phyloP scores from a whole-genome alignment of 2,797 vertebrate genomes.

The Balearica regulorum region DNA sequence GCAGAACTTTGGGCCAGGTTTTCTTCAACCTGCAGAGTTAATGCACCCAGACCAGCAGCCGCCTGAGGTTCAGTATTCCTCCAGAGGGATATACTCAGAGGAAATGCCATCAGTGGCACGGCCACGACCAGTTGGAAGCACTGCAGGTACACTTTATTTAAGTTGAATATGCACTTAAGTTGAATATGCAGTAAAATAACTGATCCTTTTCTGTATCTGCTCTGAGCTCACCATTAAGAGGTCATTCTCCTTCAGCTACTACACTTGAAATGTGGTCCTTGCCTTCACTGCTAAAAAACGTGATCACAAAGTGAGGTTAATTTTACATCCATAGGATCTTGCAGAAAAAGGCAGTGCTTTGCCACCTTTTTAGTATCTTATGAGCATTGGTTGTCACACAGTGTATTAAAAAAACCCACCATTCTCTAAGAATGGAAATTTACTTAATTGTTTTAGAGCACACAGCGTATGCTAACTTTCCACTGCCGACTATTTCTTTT shows the following conservation, averaged over 20 bases:
- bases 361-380: background rate
- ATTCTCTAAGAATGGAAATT: background rate
- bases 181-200: background rate
- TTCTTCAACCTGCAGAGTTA: constrained; percentile 79
- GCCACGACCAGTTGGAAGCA: constrained; percentile 91
- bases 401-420: accelerated
- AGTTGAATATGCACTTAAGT: background rate
- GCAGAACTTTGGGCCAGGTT: constrained; percentile 80
- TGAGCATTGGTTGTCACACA: background rate
- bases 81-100: constrained; percentile 83
- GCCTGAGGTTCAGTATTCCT: constrained; percentile 74
- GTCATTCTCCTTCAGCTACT: background rate
- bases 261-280: background rate
- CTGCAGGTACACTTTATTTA: constrained; percentile 82
- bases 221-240: background rate
- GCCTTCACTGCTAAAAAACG: background rate
- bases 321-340: background rate
- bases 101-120: constrained; percentile 87
- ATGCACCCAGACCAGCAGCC: constrained; percentile 72
- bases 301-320: background rate
- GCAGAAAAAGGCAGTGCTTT: background rate
- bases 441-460: background rate
- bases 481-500: background rate
- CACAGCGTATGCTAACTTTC: background rate
- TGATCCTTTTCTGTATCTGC: background rate